These are phyloP conservation scores for Salpingus planirostris DNA, from an alignment of 2,888 invertebrate genomes.

Conservation along the genomic window DNA sequence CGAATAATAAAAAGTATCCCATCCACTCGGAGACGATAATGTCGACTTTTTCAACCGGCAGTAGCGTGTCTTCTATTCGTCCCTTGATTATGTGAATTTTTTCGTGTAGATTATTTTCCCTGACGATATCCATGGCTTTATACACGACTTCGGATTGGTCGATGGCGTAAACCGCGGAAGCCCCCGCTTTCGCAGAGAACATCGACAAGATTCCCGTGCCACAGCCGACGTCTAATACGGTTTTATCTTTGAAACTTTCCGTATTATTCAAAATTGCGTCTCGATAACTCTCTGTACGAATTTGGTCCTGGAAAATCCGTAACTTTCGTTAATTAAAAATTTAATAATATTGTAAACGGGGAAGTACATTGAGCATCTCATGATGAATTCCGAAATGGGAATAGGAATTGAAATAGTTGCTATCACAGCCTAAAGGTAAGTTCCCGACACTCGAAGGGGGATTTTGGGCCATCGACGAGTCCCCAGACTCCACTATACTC, in stretches of 20 bases:
- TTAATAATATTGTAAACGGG: not conserved
- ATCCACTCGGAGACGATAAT: slow-evolving; percentile 97
- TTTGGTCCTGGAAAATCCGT: slow-evolving; percentile 52
- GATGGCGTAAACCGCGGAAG: slow-evolving; percentile 80
- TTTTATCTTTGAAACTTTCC: slow-evolving; percentile 60
- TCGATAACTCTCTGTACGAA: slow-evolving; percentile 79
- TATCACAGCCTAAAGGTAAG: slow-evolving; percentile 61
- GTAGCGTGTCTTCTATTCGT: slow-evolving; percentile 70
- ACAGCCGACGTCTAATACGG: slow-evolving; percentile 92
- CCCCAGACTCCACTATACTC: slow-evolving; percentile 43
- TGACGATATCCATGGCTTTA: slow-evolving; percentile 90
- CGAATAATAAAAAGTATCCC: slow-evolving; percentile 94
- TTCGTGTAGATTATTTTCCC: slow-evolving; percentile 70
- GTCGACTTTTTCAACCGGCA: slow-evolving; percentile 74
- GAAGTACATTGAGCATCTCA: slow-evolving; percentile 77
- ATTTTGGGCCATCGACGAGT: slow-evolving; percentile 15
- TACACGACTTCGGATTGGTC: slow-evolving; percentile 95
- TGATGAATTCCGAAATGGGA: slow-evolving; percentile 88
- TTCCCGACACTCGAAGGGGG: slow-evolving; percentile 36
- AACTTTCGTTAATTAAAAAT: not conserved
- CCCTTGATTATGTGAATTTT: slow-evolving; percentile 75
- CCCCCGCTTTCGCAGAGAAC: slow-evolving; percentile 95
- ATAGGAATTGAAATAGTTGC: slow-evolving; percentile 74
- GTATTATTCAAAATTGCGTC: slow-evolving; percentile 73
- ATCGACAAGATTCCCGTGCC: slow-evolving; percentile 97